Conservation (phyloP, 2,113 vertebrate genomes). For the Bolborhynchus lineola region DNA sequence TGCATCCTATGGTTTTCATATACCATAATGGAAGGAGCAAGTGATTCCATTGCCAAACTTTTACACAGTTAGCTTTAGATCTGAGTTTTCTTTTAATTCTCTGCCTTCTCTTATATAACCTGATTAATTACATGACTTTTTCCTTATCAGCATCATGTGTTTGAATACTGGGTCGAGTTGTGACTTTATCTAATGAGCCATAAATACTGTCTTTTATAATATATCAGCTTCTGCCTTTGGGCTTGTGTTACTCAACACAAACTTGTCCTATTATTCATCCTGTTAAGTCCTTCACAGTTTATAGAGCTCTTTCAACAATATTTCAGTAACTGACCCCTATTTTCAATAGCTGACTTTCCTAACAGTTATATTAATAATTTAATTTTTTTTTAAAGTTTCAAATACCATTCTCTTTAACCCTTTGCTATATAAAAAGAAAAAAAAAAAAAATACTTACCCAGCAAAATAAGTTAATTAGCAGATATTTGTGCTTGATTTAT, state of each 20-base stretch:
- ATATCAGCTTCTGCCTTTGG: conserved; percentile 12
- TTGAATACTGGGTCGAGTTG: background rate
- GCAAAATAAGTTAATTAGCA: background rate
- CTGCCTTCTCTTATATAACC: background rate
- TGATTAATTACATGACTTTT: background rate
- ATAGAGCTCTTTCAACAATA: background rate
- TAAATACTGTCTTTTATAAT: conserved; percentile 40
- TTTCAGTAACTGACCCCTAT: background rate
- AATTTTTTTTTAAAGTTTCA: background rate
- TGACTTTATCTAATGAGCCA: conserved; percentile 50
- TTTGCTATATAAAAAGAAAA: background rate
- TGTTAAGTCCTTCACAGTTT: background rate
- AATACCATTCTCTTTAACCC: background rate
- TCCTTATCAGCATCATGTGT: background rate
- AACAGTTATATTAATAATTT: background rate
- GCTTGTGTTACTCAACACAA: conserved; percentile 16
- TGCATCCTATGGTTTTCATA: rapidly evolving
- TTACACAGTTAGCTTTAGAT: background rate
- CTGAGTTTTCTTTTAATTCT: background rate
- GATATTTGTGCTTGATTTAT: background rate
- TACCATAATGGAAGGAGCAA: background rate
- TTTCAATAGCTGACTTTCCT: background rate
- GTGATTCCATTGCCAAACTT: background rate
- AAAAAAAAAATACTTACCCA: background rate
- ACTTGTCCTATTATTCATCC: background rate